Evolutionary conservation across 2,113 vertebrate genomes (phyloP).

Genomic region (Theristicus caerulescens): DNA sequence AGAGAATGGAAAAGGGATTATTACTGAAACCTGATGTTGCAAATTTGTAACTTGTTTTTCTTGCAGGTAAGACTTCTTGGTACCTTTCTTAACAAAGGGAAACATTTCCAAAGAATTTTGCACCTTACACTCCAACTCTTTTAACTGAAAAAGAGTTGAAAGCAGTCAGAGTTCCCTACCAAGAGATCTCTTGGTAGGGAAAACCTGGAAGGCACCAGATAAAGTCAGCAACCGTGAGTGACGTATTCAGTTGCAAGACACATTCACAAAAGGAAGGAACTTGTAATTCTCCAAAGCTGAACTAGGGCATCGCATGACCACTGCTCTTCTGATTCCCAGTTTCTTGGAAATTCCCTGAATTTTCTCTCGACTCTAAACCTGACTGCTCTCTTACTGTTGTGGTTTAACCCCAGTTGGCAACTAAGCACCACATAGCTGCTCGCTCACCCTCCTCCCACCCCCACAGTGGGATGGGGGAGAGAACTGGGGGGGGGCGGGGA

Average conservation of each 20-base stretch:
- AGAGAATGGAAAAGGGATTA: slow-evolving; percentile 28
- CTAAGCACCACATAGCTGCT: no score
- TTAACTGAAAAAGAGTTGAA: not conserved
- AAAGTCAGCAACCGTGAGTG: not conserved
- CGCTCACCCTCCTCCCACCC: no score
- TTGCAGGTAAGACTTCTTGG: not conserved
- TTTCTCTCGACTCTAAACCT: not conserved
- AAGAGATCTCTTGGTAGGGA: not conserved
- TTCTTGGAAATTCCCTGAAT: not conserved
- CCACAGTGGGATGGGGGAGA: no score
- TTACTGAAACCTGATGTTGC: slow-evolving; percentile 24
- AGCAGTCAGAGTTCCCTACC: not conserved
- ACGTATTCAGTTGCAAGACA: not conserved
- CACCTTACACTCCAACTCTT: not conserved
- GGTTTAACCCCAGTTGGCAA: no score
- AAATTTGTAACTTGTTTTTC: slow-evolving; percentile 14
- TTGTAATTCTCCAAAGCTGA: not conserved
- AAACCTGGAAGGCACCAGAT: not conserved
- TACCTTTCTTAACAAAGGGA: not conserved
- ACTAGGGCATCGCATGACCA: not conserved
- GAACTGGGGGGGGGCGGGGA: no score
- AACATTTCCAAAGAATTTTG: not conserved
- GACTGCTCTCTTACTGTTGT: not conserved
- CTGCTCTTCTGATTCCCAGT: not conserved
- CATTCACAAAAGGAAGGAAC: not conserved